These are phyloP conservation scores for Penaeus vannamei DNA, from an alignment of 1,140 invertebrate species.

Conservation along the genomic window DNA sequence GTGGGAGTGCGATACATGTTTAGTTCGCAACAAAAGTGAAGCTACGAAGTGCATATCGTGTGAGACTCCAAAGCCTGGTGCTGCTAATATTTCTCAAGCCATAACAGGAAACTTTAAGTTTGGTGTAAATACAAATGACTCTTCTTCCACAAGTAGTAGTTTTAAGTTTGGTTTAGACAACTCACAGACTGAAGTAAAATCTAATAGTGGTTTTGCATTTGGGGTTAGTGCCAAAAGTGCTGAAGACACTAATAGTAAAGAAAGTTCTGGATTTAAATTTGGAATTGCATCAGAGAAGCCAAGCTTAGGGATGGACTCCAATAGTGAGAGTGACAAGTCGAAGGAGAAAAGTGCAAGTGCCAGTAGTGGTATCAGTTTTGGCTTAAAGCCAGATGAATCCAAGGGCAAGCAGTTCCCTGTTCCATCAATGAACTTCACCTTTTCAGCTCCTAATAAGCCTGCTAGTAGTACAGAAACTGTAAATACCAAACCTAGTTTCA, in stretches of 20 bases:
- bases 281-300: constrained; percentile 55
- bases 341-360: constrained; percentile 47
- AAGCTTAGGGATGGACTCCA: constrained; percentile 44
- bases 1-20: constrained; percentile 78
- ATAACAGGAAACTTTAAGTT: constrained; percentile 64
- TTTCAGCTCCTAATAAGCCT: constrained; percentile 10
- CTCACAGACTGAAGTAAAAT: constrained; percentile 44
- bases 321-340: constrained; percentile 42
- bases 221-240: constrained; percentile 60
- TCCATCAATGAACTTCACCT: not conserved
- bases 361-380: constrained; percentile 58
- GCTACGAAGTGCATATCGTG: constrained; percentile 76
- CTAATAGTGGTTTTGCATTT: constrained; percentile 54
- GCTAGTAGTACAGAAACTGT: constrained; percentile 28
- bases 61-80: constrained; percentile 73
- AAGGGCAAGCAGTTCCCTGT: constrained; percentile 18
- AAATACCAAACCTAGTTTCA: constrained; percentile 32
- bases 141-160: constrained; percentile 42
- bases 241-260: constrained; percentile 44
- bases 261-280: constrained; percentile 52
- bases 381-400: constrained; percentile 33
- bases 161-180: constrained; percentile 64
- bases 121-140: constrained; percentile 60
- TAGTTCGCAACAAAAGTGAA: constrained; percentile 76
- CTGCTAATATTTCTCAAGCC: constrained; percentile 66